Evolutionary conservation across 2,888 invertebrate species (phyloP).

Genomic region (Hirudinaria manillensis): DNA sequence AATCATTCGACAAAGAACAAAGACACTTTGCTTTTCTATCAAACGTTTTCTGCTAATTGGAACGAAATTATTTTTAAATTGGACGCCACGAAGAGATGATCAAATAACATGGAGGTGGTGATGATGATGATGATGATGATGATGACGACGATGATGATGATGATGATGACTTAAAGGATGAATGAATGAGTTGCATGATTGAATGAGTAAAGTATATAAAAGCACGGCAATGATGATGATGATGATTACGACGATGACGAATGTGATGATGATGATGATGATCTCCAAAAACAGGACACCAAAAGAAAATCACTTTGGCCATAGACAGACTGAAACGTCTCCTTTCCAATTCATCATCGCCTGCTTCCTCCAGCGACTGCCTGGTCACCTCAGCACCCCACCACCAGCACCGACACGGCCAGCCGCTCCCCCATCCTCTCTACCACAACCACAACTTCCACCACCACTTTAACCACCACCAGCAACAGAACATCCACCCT

Average conservation of each 20-base stretch:
- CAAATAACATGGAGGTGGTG: background rate
- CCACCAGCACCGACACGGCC: background rate
- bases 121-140: constrained; percentile 1
- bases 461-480: background rate
- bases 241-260: constrained; percentile 2
- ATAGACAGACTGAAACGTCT: constrained; percentile 90
- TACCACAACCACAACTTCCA: background rate
- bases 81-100: no score
- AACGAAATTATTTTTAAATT: no score
- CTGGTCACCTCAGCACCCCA: background rate
- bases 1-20: no score
- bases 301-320: constrained; percentile 93
- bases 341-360: constrained; percentile 36
- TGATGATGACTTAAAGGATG: constrained; percentile 2
- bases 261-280: constrained; percentile 16
- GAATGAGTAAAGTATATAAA: background rate
- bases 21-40: no score
- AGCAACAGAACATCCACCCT: background rate
- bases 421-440: background rate
- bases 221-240: constrained; percentile 9
- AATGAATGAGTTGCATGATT: background rate
- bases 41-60: no score
- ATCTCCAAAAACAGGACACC: constrained; percentile 68
- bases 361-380: background rate
- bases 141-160: constrained; percentile 6